A percentile compares a stretch with the other conserved stretches of the same genome.
phyloP scores from a whole-genome alignment of 2,113 vertebrate genomes.

The Oceanodroma tethys region DNA sequence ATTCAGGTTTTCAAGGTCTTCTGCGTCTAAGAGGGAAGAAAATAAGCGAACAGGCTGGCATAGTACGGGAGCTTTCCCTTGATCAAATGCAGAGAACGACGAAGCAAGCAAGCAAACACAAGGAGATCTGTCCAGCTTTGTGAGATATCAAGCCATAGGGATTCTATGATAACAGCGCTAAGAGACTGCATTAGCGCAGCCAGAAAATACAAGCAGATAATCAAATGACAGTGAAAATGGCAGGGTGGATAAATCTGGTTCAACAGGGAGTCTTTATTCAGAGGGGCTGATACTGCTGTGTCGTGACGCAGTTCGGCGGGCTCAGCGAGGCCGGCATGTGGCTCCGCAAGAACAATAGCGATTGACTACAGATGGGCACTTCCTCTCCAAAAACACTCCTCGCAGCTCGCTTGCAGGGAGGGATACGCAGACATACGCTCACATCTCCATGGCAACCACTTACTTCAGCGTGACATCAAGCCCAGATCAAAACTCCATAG shows the following conservation, averaged over 20 bases:
- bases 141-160: not conserved
- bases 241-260: conserved; percentile 36
- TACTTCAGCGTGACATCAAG: conserved; percentile 60
- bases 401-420: conserved; percentile 16
- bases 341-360: conserved; percentile 12
- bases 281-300: conserved; percentile 3
- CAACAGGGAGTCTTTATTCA: conserved; percentile 48
- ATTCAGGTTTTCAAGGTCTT: not conserved
- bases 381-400: conserved; percentile 72
- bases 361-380: conserved; percentile 66
- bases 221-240: conserved; percentile 57
- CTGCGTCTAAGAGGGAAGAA: not conserved
- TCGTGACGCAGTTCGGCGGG: conserved; percentile 1
- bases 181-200: conserved; percentile 30
- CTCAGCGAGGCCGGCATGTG: not conserved
- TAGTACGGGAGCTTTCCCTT: not conserved
- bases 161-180: not conserved
- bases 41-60: not conserved
- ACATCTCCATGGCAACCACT: conserved; percentile 77
- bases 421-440: conserved; percentile 68
- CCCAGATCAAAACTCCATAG: conserved; percentile 57
- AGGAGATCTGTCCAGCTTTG: not conserved
- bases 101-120: not conserved
- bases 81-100: not conserved
- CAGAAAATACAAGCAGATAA: conserved; percentile 50